Evolutionary conservation across 1,140 invertebrate genomes (phyloP).

Genomic region (Bursaphelenchus mucronatus): DNA sequence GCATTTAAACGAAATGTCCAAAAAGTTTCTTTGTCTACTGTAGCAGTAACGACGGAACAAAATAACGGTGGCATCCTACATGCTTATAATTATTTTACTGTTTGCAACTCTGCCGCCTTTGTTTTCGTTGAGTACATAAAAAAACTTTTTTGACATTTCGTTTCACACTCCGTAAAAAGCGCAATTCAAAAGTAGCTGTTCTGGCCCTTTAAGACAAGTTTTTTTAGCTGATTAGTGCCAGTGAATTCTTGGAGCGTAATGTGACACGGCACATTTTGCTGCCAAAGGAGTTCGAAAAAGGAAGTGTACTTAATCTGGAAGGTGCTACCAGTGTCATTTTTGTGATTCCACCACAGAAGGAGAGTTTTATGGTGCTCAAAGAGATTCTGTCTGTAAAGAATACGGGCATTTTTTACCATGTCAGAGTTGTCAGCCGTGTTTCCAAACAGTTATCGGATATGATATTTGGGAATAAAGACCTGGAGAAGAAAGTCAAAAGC

Average conservation of each 20-base stretch:
- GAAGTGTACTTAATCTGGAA: neutral
- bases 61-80: no score
- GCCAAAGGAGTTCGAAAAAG: slow-evolving; percentile 5
- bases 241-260: slow-evolving; percentile 9
- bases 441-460: slow-evolving; percentile 10
- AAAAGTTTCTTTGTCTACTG: no score
- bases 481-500: neutral
- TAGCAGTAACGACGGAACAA: no score
- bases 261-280: slow-evolving; percentile 1
- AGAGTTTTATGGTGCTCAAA: neutral
- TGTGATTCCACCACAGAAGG: slow-evolving; percentile 10
- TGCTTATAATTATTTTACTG: no score
- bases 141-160: no score
- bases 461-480: neutral
- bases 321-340: neutral
- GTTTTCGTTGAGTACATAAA: no score
- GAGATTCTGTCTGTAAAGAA: slow-evolving; percentile 5
- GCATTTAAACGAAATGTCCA: no score
- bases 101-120: no score
- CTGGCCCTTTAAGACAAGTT: neutral
- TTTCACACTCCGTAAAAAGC: no score
- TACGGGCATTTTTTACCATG: neutral
- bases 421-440: slow-evolving; percentile 9
- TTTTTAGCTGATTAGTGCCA: slow-evolving; percentile 7
- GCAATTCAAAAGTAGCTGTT: no score